Evolutionary conservation across 2,113 vertebrate genomes (phyloP).

Genomic region (Scortum barcoo): DNA sequence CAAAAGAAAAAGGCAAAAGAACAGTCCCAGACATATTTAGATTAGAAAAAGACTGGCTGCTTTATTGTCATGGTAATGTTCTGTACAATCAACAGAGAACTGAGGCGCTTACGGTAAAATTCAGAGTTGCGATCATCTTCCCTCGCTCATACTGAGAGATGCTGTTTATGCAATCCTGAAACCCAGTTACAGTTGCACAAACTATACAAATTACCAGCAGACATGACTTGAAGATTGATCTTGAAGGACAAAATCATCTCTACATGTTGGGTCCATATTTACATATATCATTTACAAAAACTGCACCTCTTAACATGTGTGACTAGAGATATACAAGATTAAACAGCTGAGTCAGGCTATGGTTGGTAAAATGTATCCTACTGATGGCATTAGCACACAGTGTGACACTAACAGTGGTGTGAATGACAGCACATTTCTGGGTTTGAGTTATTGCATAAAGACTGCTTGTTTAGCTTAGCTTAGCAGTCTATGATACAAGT

Average conservation of each 20-base stretch:
- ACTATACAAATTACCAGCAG: conserved; percentile 41
- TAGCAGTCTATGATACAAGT: conserved; percentile 6
- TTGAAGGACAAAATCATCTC: conserved; percentile 9
- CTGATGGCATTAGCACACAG: conserved; percentile 8
- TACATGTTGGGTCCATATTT: conserved; percentile 64
- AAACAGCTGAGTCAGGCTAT: conserved; percentile 19
- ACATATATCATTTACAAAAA: conserved; percentile 70
- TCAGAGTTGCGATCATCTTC: conserved; percentile 23
- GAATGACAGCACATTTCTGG: conserved; percentile 2
- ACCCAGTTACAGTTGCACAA: conserved; percentile 13
- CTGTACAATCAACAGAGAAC: conserved; percentile 78
- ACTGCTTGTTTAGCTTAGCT: not conserved
- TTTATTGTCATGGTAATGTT: conserved; percentile 77
- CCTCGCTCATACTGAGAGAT: conserved; percentile 70
- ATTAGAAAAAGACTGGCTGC: conserved; percentile 69
- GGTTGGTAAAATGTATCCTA: conserved; percentile 26
- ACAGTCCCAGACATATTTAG: not conserved
- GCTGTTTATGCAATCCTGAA: conserved; percentile 42
- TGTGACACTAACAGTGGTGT: conserved; percentile 45
- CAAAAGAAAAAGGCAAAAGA: not conserved
- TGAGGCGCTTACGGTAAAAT: conserved; percentile 76
- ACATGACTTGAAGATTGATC: not conserved
- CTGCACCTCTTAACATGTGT: conserved; percentile 45
- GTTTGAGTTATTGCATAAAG: conserved; percentile 43
- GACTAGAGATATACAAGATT: conserved; percentile 34